Conservation (phyloP, 2,113 vertebrate genomes). For the Rhodinocichla rosea region DNA sequence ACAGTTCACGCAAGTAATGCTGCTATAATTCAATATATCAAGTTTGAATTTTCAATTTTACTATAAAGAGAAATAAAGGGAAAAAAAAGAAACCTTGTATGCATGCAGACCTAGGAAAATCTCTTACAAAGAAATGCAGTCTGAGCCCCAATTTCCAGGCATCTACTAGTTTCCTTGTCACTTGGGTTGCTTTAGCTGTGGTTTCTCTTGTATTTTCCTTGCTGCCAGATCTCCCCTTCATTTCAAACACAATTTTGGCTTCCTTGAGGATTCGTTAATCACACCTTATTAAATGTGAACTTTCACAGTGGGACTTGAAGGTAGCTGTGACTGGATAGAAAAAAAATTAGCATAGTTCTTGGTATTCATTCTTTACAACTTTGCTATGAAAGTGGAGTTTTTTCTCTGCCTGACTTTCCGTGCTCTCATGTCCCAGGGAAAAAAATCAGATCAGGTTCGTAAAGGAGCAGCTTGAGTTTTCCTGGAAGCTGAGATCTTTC, state of each 20-base stretch:
- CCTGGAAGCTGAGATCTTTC: background rate
- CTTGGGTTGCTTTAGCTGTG: conserved; percentile 2
- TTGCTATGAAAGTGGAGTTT: background rate
- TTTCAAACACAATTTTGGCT: conserved; percentile 51
- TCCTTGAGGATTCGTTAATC: conserved; percentile 46
- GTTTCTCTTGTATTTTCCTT: conserved; percentile 38
- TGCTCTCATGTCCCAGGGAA: background rate
- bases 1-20: background rate
- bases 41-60: background rate
- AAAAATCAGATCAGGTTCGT: background rate
- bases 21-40: background rate
- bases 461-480: background rate
- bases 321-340: conserved; percentile 15
- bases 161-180: background rate
- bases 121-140: background rate
- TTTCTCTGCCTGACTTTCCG: background rate
- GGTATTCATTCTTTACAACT: background rate
- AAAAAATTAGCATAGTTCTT: background rate
- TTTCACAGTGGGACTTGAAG: conserved; percentile 49
- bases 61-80: background rate
- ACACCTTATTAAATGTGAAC: conserved; percentile 65
- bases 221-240: conserved; percentile 31
- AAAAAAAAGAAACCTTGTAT: background rate
- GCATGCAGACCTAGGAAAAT: background rate
- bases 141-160: conserved; percentile 3